A percentile compares a stretch with the other conserved stretches of the same genome.
Conservation (phyloP, 2,797 vertebrate species). For the Hemibagrus guttatus region DNA sequence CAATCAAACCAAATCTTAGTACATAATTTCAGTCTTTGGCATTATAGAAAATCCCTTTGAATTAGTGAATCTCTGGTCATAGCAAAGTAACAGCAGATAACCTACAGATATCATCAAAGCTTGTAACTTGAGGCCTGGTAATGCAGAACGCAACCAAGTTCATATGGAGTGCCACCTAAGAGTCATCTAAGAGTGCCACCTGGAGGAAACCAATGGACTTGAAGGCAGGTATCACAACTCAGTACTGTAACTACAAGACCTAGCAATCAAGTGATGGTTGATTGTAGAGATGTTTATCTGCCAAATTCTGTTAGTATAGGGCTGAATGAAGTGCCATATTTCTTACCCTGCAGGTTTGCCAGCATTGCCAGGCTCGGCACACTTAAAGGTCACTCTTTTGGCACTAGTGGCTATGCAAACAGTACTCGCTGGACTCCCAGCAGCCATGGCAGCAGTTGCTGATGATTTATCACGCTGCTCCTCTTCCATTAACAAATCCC, state of each 20-base stretch:
- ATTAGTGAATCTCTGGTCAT: background rate
- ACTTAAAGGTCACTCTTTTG: constrained; percentile 82
- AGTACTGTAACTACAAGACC: background rate
- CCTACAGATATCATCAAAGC: background rate
- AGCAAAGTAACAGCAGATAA: background rate
- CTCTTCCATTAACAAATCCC: constrained; percentile 85
- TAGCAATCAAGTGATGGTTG: background rate
- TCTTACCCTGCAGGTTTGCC: constrained; percentile 80
- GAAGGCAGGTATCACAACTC: background rate
- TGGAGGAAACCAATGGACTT: constrained; percentile 57
- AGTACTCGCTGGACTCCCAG: constrained; percentile 49
- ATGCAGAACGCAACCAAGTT: background rate
- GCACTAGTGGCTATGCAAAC: constrained; percentile 58
- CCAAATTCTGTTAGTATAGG: background rate
- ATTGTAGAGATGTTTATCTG: background rate
- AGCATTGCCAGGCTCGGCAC: constrained; percentile 70
- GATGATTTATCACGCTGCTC: constrained; percentile 68
- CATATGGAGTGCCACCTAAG: no score
- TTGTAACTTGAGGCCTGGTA: background rate
- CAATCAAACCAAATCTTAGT: background rate
- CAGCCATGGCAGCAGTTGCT: constrained; percentile 43
- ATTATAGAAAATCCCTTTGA: background rate
- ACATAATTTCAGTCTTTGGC: background rate
- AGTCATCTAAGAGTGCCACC: constrained; percentile 70
- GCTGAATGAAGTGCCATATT: background rate